These are phyloP conservation scores for Nomada hirtipes DNA, from an alignment of 2,888 invertebrate species.

Conservation along the genomic window DNA sequence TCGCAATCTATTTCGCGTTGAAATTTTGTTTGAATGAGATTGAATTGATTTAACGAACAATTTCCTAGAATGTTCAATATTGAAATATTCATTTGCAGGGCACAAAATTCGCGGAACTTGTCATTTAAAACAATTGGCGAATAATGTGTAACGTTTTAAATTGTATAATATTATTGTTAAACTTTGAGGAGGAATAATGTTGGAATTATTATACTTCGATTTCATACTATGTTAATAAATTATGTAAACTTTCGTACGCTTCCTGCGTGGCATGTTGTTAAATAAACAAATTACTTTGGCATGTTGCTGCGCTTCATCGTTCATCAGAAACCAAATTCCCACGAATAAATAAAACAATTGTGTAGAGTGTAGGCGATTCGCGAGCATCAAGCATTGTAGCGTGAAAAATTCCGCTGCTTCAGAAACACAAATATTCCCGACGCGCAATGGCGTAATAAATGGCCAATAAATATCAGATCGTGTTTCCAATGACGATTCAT, in stretches of 20 bases:
- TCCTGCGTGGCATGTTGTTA: no score
- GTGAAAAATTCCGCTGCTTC: conserved; percentile 13
- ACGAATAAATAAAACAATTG: conserved; percentile 4
- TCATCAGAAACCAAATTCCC: background rate
- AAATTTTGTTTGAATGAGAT: background rate
- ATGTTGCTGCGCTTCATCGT: background rate
- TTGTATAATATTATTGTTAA: no score
- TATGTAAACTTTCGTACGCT: no score
- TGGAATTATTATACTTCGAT: no score
- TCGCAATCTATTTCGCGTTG: background rate
- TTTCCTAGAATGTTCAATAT: background rate
- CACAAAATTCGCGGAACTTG: no score
- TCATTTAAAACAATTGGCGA: background rate
- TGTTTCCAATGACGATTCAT: conserved; percentile 32
- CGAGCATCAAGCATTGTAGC: background rate
- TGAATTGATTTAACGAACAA: background rate
- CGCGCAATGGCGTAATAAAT: conserved; percentile 28
- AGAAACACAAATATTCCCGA: conserved; percentile 12
- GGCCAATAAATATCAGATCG: conserved; percentile 39
- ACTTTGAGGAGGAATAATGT: no score
- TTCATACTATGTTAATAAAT: no score
- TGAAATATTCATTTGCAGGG: no score
- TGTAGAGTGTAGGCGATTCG: background rate
- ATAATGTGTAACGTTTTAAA: no score
- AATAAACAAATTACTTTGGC: background rate